Percentiles rank a stretch among this genome's conserved stretches.
phyloP scores from a whole-genome alignment of 2,113 vertebrate genomes.

The Ranitomeya variabilis region DNA sequence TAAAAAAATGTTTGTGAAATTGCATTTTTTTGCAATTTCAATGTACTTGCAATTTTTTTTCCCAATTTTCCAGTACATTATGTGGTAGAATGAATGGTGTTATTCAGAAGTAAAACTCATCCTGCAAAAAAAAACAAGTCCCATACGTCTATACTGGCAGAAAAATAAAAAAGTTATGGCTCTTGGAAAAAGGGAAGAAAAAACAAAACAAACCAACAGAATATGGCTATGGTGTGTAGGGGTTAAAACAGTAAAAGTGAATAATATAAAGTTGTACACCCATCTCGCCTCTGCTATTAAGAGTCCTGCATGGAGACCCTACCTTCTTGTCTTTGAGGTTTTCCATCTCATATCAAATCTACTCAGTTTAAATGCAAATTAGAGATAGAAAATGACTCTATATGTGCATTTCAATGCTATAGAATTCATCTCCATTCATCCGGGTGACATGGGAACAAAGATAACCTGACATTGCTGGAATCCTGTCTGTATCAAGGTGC shows the following conservation, averaged over 20 bases:
- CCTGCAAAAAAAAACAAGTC: too few species aligned
- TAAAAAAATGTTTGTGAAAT: too few species aligned
- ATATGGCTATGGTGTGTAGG: too few species aligned
- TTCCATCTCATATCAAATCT: background rate
- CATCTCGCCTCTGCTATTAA: background rate
- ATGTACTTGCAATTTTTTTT: too few species aligned
- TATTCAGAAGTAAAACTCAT: too few species aligned
- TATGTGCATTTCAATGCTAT: conserved; percentile 2
- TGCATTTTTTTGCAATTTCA: too few species aligned
- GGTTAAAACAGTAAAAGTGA: background rate
- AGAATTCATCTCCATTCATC: background rate
- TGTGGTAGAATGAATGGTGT: too few species aligned
- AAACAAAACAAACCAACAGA: too few species aligned
- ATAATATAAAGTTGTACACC: background rate
- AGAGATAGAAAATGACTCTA: background rate
- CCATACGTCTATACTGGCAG: too few species aligned
- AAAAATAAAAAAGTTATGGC: too few species aligned
- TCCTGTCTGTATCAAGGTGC: conserved; percentile 7
- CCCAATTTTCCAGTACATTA: too few species aligned
- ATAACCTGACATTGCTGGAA: background rate
- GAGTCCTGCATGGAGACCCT: background rate
- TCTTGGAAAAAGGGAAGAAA: too few species aligned
- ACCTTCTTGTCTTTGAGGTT: background rate
- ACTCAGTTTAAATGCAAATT: background rate
- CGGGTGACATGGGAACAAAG: conserved; percentile 9